Conservation (phyloP, 2,797 vertebrate genomes). For the Orientallactaga sibirica region DNA sequence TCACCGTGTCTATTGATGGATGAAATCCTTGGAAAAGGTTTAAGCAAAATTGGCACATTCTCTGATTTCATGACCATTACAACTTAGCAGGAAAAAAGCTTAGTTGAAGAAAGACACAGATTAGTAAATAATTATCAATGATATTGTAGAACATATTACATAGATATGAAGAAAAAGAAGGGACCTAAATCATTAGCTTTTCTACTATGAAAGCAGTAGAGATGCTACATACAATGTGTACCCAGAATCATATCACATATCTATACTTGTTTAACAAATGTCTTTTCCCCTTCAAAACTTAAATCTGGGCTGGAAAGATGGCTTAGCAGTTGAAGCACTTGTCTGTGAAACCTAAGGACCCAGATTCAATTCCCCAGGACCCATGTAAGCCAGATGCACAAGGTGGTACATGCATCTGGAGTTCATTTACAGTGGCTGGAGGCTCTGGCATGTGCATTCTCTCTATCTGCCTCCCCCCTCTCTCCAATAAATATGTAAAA, state of each 20-base stretch:
- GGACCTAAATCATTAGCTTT: background rate
- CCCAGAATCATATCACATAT: background rate
- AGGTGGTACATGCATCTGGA: too few relatives aligned
- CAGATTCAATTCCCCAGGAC: too few relatives aligned
- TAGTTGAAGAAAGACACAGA: background rate
- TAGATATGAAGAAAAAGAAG: background rate
- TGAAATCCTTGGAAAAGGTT: conserved; percentile 10
- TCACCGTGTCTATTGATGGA: background rate
- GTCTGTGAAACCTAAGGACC: too few relatives aligned
- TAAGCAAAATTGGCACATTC: background rate
- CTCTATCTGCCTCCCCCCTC: too few relatives aligned
- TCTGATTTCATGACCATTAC: background rate
- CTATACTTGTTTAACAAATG: background rate
- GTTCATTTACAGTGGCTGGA: too few relatives aligned
- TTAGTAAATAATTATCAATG: background rate
- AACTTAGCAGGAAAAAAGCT: background rate
- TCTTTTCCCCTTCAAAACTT: background rate
- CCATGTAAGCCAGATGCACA: too few relatives aligned
- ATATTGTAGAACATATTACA: background rate
- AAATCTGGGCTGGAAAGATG: too few relatives aligned
- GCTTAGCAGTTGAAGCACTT: too few relatives aligned
- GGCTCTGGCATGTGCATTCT: too few relatives aligned
- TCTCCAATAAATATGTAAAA: too few relatives aligned
- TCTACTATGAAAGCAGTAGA: background rate
- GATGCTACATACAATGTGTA: background rate